Evolutionary conservation across 2,113 vertebrate species (phyloP).

Genomic region (Neomonachus schauinslandi): DNA sequence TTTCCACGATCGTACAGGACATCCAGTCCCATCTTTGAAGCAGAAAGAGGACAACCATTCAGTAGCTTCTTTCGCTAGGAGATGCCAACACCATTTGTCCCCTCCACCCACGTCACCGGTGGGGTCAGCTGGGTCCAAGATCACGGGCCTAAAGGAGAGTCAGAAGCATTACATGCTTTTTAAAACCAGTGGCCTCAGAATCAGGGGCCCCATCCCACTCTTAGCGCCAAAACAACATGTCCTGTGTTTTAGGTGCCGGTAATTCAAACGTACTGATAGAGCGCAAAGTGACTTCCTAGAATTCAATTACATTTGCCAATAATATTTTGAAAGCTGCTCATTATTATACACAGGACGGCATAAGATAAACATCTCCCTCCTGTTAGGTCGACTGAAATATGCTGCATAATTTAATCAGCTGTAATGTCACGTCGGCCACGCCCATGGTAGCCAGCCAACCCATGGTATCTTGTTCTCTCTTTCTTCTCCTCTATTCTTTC

Average conservation of each 20-base stretch:
- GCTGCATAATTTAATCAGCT: neutral
- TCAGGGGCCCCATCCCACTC: neutral
- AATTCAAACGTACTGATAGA: neutral
- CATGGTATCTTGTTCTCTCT: fast-evolving
- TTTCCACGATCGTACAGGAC: neutral
- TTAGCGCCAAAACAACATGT: neutral
- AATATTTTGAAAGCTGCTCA: neutral
- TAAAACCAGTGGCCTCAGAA: neutral
- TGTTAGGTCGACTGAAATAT: neutral
- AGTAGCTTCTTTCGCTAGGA: conserved; percentile 58
- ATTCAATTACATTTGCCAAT: neutral
- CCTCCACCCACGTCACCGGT: conserved; percentile 59
- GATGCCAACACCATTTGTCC: conserved; percentile 60
- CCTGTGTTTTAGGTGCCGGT: neutral
- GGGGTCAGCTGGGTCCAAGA: conserved; percentile 70
- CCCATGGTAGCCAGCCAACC: neutral
- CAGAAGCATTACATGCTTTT: neutral
- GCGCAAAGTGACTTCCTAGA: neutral
- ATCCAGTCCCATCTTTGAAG: neutral
- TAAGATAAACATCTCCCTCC: neutral
- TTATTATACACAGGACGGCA: fast-evolving
- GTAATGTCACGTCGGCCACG: fast-evolving
- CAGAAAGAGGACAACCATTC: conserved; percentile 51
- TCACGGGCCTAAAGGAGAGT: conserved; percentile 52
- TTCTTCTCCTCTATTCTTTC: neutral